Evolutionary conservation across 1,140 invertebrate genomes (phyloP), one percentile per base, ranked within the genome.

Genomic region (Pollicipes pollicipes): DNA sequence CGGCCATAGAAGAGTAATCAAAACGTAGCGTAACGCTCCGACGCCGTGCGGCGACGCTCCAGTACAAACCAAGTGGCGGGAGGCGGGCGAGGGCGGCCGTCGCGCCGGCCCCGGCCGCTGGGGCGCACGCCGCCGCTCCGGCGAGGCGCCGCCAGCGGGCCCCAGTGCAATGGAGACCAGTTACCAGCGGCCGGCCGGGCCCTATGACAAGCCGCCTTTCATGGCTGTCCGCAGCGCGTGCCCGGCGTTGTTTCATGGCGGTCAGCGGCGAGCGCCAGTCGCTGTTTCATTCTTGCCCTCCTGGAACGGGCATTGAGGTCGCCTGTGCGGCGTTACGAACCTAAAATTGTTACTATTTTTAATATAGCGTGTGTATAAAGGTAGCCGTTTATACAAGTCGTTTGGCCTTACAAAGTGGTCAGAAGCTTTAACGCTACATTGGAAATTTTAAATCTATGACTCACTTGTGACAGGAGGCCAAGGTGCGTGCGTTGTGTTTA

Each of bases 331-430:
- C 45, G 45, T 24, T 58, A 58, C 24, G 45, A 58, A 24, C 45
- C 45, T 58, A 58, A 58, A 58, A 58, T 58, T 58, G 45, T 58
- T 58, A 58, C 45, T 58, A 58, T 58, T 58, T 58, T 58, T 58
- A 58, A 10, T 58, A 58, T 58, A 58, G 45, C 10, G 45, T 58
- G 21, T 58, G 45, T 58, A 58, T 58, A 58, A 58, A 58, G 45
- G 13, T 58, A 58, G 45, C 21, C 24, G 45, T 58, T 58, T 58
- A 58, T 58, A 58, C 45, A 58, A 58, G 45, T 58, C 45, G 45
- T 58, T n/a, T 58, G 45, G 45, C 45, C 45, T 58, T 58, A 58
- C 45, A 10, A 10, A 58, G 45, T 58, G 45, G 45, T 58, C 17
- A 21, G 45, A 58, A 58, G 45, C 45, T 58, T 58, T 58, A 58